A percentile compares a stretch with the other conserved stretches of the same genome.
Conservation (phyloP, 2,113 vertebrate genomes). For the Cryptotis parvus region DNA sequence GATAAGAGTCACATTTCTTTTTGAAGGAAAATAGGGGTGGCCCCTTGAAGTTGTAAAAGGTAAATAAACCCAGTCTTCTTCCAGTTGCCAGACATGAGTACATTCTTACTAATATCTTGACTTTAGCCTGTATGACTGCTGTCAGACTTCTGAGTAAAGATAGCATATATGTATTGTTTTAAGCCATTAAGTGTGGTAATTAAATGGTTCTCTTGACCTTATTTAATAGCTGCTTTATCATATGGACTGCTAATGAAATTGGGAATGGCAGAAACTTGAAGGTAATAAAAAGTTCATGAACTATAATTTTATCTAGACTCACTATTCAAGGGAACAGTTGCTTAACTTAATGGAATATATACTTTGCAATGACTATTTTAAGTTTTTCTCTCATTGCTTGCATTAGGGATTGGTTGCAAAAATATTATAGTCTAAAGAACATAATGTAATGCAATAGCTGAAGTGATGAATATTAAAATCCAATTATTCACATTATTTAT, state of each 20-base stretch:
- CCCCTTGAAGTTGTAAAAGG: background rate
- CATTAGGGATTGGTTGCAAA: background rate
- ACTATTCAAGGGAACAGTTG: background rate
- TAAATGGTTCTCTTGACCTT: slow-evolving; percentile 45
- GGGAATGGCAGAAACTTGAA: background rate
- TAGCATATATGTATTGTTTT: slow-evolving; percentile 9
- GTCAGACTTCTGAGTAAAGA: background rate
- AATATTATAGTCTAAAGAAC: background rate
- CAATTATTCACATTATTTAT: slow-evolving; percentile 53
- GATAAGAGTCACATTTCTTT: background rate
- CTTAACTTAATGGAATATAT: slow-evolving; percentile 17
- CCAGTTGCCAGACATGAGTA: background rate
- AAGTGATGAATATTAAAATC: background rate
- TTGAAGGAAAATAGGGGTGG: background rate
- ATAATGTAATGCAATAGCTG: slow-evolving; percentile 31
- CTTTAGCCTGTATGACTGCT: background rate
- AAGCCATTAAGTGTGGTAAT: slow-evolving; percentile 44
- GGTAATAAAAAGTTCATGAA: slow-evolving; percentile 40
- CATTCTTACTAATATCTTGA: background rate
- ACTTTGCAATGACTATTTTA: background rate
- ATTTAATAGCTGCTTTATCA: slow-evolving; percentile 13
- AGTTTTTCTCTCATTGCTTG: slow-evolving; percentile 13
- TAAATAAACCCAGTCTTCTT: background rate
- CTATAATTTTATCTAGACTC: slow-evolving; percentile 45
- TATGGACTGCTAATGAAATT: slow-evolving; percentile 47